Conservation (phyloP, 2,888 invertebrate genomes). For the Tortrix viridana region DNA sequence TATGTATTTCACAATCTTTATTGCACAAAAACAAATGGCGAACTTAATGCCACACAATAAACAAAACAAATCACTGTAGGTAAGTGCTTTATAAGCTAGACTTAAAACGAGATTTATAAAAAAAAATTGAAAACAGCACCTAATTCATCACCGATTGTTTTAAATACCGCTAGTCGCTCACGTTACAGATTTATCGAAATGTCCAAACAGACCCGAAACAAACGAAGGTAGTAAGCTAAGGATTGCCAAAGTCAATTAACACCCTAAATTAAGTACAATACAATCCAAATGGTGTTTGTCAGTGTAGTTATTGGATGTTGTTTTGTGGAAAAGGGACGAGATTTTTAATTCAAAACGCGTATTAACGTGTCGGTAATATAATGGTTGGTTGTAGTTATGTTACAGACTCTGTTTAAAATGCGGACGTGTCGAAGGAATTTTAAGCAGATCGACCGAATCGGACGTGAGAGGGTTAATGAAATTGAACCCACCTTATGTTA, state of each 20-base stretch:
- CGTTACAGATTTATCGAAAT: slow-evolving; percentile 17
- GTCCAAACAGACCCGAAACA: slow-evolving; percentile 6
- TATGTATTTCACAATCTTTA: no score
- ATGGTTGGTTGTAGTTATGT: slow-evolving; percentile 12
- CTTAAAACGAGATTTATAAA: slow-evolving; percentile 13
- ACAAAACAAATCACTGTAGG: slow-evolving; percentile 13
- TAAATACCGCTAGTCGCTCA: slow-evolving; percentile 29
- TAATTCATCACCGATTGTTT: slow-evolving; percentile 24
- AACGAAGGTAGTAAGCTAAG: no score
- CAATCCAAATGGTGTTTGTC: no score
- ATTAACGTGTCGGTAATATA: slow-evolving; percentile 17
- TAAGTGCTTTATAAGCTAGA: slow-evolving; percentile 3
- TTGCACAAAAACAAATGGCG: no score
- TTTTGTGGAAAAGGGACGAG: no score
- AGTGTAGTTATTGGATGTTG: no score
- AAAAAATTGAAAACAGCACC: slow-evolving; percentile 16
- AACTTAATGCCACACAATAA: no score
- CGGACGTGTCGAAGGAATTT: slow-evolving; percentile 70
- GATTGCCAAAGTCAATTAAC: no score
- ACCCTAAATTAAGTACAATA: no score
- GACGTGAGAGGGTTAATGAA: slow-evolving; percentile 68
- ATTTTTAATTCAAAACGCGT: slow-evolving; percentile 33
- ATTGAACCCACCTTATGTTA: slow-evolving; percentile 40
- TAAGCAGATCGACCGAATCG: slow-evolving; percentile 66
- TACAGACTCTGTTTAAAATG: slow-evolving; percentile 73